Evolutionary conservation across 2,888 invertebrate genomes (phyloP).

Genomic region (Bombylius discolor): DNA sequence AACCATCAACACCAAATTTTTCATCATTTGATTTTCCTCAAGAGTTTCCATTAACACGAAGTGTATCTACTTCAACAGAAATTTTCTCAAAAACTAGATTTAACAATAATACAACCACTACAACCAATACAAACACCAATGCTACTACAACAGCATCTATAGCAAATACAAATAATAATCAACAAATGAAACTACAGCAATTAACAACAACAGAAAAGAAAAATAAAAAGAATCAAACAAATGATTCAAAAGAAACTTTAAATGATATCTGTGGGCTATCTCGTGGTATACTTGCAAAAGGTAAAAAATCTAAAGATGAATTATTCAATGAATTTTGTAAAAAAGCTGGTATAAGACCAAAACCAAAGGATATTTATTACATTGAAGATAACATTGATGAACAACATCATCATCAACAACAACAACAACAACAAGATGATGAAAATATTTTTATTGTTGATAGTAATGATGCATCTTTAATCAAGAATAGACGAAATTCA

Average conservation of each 20-base stretch:
- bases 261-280: constrained; percentile 27
- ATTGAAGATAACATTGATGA: constrained; percentile 20
- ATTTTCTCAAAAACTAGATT: constrained; percentile 20
- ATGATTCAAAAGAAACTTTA: constrained; percentile 10
- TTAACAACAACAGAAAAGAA: constrained; percentile 6
- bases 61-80: constrained; percentile 35
- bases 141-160: constrained; percentile 34
- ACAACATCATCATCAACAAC: constrained; percentile 12
- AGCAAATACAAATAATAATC: constrained; percentile 8
- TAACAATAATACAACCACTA: background rate
- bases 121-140: background rate
- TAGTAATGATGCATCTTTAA: constrained; percentile 13
- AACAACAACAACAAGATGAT: constrained; percentile 20
- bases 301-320: constrained; percentile 33
- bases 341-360: constrained; percentile 29
- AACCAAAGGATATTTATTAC: constrained; percentile 34
- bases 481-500: constrained; percentile 22
- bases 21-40: constrained; percentile 22
- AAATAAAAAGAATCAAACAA: constrained; percentile 13
- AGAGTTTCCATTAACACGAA: constrained; percentile 32
- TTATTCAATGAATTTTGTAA: constrained; percentile 35
- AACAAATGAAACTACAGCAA: background rate
- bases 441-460: constrained; percentile 26
- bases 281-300: constrained; percentile 20
- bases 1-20: constrained; percentile 20